Percentiles rank a stretch among this genome's conserved stretches.
These are phyloP conservation scores for Nephrotoma guestfalica DNA, from an alignment of 2,888 invertebrate genomes.

Conservation along the genomic window DNA sequence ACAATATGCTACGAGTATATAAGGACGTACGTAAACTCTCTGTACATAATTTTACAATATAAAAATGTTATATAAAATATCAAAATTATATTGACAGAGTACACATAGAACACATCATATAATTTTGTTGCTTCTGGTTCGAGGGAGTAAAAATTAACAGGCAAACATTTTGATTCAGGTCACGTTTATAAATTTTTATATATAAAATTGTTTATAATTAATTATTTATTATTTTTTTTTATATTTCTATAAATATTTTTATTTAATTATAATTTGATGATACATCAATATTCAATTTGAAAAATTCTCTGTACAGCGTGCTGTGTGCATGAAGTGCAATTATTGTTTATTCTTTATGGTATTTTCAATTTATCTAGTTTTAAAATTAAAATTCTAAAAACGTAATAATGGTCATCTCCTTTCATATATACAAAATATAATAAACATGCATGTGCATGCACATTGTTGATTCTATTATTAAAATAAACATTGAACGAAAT, in stretches of 20 bases:
- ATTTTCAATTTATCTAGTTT: not conserved
- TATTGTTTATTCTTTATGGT: not conserved
- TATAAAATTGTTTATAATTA: not conserved
- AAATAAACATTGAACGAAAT: not conserved
- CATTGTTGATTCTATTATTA: not conserved
- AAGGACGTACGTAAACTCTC: too few relatives aligned
- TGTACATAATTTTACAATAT: too few relatives aligned
- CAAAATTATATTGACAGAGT: not conserved
- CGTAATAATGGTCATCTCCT: not conserved
- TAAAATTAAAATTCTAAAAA: not conserved
- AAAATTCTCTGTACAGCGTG: not conserved
- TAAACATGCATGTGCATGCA: not conserved
- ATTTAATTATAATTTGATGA: not conserved
- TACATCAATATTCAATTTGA: not conserved
- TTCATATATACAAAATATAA: not conserved
- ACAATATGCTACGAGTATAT: not conserved
- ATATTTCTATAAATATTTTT: not conserved
- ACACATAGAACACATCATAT: not conserved
- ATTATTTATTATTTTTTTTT: not conserved
- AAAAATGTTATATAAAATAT: not conserved
- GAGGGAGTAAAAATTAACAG: not conserved
- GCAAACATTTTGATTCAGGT: not conserved
- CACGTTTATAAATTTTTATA: not conserved
- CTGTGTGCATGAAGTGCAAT: not conserved
- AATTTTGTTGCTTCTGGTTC: not conserved